Evolutionary conservation across 2,113 vertebrate species (phyloP), one percentile per base, ranked within the genome.

Genomic region (Hiodon tergisus): DNA sequence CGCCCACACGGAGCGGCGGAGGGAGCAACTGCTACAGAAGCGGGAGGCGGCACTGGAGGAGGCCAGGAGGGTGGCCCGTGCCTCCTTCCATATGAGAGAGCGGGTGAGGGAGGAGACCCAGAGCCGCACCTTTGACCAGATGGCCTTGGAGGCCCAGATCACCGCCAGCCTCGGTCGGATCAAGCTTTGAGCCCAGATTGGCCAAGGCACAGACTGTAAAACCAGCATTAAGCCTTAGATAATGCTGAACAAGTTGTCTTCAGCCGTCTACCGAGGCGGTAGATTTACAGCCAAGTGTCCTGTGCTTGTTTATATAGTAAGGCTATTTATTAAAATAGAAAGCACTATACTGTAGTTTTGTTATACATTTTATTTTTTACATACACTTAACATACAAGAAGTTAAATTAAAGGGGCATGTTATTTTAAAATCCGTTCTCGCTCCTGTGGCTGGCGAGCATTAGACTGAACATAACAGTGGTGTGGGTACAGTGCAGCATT

Each of bases 1-100:
- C 4, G 53, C 48, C 53, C 74, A 66, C 16, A 93, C 91, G 77
- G 91, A 91, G 16, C 78, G 75, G 79, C 87, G 81, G 77, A 82
- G 83, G 50, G 84, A 88, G 78, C 82, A 80, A 76, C 79, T 92
- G 65, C 77, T 77, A 8, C 78, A 61, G n/a, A 84, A 87, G 59
- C 84, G 85, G 3, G 88, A 88, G 7, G 85, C 87, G 48, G 75
- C 81, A 0, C 84, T 84, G 46, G 84, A 89, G 80, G 87, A 88
- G 69, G 86, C 86, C 2, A 86, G 83, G 5, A 86, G 80, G 71
- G 79, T 80, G 72, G 85, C 87, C 0, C 61, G 57, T 6, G 85
- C 89, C 67, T 90, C 89, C 62, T 89, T 86, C 75, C 83, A 88
- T 55, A 78, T 90, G 86, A 88, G 89, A 77, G 90, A 93, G 50